These are phyloP conservation scores for Anoplophora glabripennis DNA, from an alignment of 1,140 invertebrate genomes.

Conservation along the genomic window DNA sequence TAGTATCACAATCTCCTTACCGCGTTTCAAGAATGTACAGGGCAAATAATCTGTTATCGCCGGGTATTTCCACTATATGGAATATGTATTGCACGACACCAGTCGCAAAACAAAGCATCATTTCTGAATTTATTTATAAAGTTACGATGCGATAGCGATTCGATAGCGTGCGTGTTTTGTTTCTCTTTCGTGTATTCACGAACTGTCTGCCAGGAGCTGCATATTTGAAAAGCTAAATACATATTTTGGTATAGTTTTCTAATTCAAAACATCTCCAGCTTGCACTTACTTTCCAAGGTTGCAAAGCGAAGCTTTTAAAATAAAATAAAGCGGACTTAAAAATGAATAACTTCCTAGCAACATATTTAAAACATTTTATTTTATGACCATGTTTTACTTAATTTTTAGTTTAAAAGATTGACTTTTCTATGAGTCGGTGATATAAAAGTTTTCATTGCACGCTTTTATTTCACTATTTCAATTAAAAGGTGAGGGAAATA, in stretches of 20 bases:
- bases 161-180: constrained; percentile 7
- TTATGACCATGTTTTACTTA: too few species aligned
- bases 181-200: constrained; percentile 4
- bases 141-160: constrained; percentile 13
- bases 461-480: too few species aligned
- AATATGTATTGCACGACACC: constrained; percentile 20
- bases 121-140: constrained; percentile 19
- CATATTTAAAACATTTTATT: too few species aligned
- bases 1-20: constrained; percentile 17
- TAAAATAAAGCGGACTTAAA: too few species aligned
- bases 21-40: constrained; percentile 17
- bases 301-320: too few species aligned
- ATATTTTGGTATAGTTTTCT: constrained; percentile 17
- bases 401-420: too few species aligned
- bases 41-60: constrained; percentile 17
- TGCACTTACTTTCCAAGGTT: too few species aligned
- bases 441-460: too few species aligned
- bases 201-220: constrained; percentile 14
- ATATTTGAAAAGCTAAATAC: constrained; percentile 20
- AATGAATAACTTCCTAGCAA: too few species aligned
- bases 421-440: too few species aligned
- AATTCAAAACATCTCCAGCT: constrained; percentile 4
- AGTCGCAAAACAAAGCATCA: constrained; percentile 22
- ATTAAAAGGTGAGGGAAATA: too few species aligned
- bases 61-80: constrained; percentile 14